Conservation (phyloP, 1,140 invertebrate genomes). For the Mya arenaria region DNA sequence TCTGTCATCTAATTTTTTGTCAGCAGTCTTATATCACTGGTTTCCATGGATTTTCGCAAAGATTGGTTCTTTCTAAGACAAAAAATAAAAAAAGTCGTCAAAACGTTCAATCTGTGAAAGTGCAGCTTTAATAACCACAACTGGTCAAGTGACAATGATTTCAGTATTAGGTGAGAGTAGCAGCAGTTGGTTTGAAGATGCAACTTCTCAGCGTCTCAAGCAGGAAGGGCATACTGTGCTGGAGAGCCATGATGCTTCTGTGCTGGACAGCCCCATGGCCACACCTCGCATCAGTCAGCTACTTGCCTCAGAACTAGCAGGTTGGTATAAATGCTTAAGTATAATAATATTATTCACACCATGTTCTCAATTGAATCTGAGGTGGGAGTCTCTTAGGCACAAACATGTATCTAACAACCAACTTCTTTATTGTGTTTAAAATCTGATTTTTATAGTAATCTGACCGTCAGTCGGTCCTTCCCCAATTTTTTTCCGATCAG, state of each 20-base stretch:
- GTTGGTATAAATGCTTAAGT: constrained; percentile 3
- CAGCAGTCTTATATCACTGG: too few species aligned
- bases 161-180: constrained; percentile 37
- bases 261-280: constrained; percentile 20
- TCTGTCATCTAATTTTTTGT: too few species aligned
- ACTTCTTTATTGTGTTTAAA: not conserved
- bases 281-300: constrained; percentile 46
- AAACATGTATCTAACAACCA: not conserved
- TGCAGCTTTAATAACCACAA: too few species aligned
- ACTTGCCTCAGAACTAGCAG: not conserved
- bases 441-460: too few species aligned
- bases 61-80: too few species aligned
- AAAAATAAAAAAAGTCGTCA: too few species aligned
- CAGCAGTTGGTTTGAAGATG: constrained; percentile 36
- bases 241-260: not conserved
- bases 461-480: too few species aligned
- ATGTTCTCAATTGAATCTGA: constrained; percentile 2
- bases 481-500: too few species aligned
- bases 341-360: too few species aligned
- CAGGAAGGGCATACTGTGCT: not conserved
- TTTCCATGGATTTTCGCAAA: too few species aligned
- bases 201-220: not conserved
- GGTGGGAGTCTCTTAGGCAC: not conserved
- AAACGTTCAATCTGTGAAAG: too few species aligned
- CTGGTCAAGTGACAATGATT: too few species aligned